phyloP scores from a whole-genome alignment of 2,113 vertebrate genomes.

The Ornithorhynchus anatinus region DNA sequence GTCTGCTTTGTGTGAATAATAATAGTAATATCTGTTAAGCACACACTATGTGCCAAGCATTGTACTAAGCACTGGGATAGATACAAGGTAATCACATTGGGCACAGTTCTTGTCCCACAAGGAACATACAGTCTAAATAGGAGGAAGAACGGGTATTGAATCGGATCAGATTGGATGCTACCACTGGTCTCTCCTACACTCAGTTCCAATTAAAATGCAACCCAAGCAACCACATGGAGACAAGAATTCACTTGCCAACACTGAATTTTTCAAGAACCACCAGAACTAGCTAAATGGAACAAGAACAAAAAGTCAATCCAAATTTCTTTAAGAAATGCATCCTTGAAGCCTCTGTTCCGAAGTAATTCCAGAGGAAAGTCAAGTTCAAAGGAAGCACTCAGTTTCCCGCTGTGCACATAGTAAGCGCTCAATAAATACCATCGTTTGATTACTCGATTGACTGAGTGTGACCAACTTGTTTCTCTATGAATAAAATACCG shows the following conservation, averaged over 20 bases:
- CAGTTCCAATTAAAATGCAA: background rate
- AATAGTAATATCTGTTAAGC: no score
- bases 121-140: no score
- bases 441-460: no score
- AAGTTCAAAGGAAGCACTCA: no score
- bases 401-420: no score
- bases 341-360: background rate
- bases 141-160: no score
- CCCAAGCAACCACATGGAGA: background rate
- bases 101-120: no score
- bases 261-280: background rate
- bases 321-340: constrained; percentile 20
- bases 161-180: background rate
- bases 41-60: no score
- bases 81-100: no score
- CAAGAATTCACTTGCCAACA: background rate
- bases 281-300: background rate
- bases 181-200: background rate
- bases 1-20: no score
- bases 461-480: background rate
- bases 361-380: constrained; percentile 35
- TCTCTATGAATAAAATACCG: constrained; percentile 28
- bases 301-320: background rate
- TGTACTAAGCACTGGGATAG: no score
- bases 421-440: no score